Evolutionary conservation across 2,113 vertebrate genomes (phyloP).

Genomic region (Colaptes auratus): DNA sequence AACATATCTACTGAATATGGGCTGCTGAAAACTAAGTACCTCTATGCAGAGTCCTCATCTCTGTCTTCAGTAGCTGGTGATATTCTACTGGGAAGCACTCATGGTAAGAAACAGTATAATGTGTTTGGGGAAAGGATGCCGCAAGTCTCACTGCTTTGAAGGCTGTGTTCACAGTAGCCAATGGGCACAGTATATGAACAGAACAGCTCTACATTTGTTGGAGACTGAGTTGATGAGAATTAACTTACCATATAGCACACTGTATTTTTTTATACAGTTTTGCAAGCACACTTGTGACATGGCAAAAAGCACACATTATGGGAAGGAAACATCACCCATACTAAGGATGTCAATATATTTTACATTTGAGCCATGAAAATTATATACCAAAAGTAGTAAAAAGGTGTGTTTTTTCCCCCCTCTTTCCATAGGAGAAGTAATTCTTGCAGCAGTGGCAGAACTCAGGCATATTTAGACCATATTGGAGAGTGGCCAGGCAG

Average conservation of each 20-base stretch:
- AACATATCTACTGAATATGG: slow-evolving; percentile 89
- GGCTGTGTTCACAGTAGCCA: neutral
- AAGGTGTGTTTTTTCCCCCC: neutral
- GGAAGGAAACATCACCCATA: neutral
- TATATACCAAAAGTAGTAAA: neutral
- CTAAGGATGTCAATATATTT: neutral
- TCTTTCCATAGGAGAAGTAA: neutral
- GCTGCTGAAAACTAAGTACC: slow-evolving; percentile 86
- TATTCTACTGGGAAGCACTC: slow-evolving; percentile 87
- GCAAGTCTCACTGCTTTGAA: neutral
- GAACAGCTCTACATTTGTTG: neutral
- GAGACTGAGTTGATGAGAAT: neutral
- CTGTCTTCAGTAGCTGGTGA: slow-evolving; percentile 85
- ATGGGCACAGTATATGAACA: neutral
- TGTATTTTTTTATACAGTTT: neutral
- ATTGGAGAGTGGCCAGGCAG: too few species aligned
- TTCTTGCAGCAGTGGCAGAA: neutral
- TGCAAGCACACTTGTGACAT: neutral
- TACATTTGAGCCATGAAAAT: neutral
- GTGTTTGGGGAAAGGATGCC: neutral
- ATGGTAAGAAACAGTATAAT: slow-evolving; percentile 81
- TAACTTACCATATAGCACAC: neutral
- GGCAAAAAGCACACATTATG: neutral
- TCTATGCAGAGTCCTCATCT: slow-evolving; percentile 88
- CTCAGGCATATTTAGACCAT: neutral